Conservation (phyloP, 2,113 vertebrate genomes). For the Lophura nycthemera region DNA sequence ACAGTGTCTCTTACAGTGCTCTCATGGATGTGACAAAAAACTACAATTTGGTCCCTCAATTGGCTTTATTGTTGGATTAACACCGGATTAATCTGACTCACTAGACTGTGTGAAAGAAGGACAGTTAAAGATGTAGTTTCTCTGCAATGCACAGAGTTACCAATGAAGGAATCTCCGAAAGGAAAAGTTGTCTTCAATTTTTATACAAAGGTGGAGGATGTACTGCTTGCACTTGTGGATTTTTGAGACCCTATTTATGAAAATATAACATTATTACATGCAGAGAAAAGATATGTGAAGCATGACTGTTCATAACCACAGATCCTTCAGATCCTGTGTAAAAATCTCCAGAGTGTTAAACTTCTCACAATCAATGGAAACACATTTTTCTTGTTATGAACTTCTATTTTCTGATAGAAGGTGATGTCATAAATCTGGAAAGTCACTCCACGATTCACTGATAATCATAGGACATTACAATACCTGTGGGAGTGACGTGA, state of each 20-base stretch:
- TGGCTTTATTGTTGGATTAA: not conserved
- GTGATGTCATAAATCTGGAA: conserved; percentile 33
- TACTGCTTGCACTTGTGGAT: not conserved
- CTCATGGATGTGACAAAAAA: not conserved
- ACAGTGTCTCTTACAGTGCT: not conserved
- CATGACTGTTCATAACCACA: not conserved
- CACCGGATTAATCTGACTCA: not conserved
- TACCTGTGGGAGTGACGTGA: conserved; percentile 15
- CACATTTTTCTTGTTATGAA: conserved; percentile 22
- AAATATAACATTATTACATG: not conserved
- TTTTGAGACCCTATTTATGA: conserved; percentile 12
- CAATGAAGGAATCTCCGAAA: not conserved
- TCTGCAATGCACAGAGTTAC: not conserved
- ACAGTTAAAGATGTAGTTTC: not conserved
- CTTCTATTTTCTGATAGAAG: conserved; percentile 3
- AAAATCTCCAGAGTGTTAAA: conserved; percentile 40
- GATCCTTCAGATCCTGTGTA: not conserved
- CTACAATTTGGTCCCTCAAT: not conserved
- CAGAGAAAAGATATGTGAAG: not conserved
- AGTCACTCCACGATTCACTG: not conserved
- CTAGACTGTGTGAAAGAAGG: not conserved
- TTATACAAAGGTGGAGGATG: not conserved
- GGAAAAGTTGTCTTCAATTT: not conserved
- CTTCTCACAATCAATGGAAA: not conserved
- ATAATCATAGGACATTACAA: not conserved